Percentiles rank a stretch among this genome's conserved stretches.
These are phyloP conservation scores for Centruroides vittatus DNA, from an alignment of 1,140 invertebrate genomes.

Conservation along the genomic window DNA sequence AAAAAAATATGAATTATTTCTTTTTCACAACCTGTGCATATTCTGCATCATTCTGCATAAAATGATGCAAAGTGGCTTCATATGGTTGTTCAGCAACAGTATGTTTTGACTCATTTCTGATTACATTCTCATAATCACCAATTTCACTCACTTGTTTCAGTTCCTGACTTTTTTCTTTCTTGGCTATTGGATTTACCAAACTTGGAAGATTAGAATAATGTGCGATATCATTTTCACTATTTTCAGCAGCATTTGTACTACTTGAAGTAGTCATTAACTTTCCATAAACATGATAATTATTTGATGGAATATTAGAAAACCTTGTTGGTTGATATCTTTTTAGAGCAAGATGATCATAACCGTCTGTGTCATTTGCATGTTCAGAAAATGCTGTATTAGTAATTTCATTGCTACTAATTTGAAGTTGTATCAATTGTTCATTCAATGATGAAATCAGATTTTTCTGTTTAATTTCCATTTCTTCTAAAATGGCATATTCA, in stretches of 20 bases:
- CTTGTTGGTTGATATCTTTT: neutral
- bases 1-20: neutral
- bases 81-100: neutral
- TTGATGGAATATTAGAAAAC: neutral
- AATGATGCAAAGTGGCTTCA: neutral
- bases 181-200: too few species aligned
- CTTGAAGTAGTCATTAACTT: constrained; percentile 1
- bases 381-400: too few species aligned
- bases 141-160: too few species aligned
- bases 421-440: too few species aligned
- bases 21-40: constrained; percentile 14
- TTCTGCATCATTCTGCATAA: constrained; percentile 13
- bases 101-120: too few species aligned
- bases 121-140: too few species aligned
- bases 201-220: too few species aligned
- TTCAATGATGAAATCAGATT: neutral
- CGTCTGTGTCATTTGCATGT: neutral
- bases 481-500: neutral
- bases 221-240: neutral
- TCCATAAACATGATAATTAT: constrained; percentile 9
- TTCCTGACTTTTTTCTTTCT: too few species aligned
- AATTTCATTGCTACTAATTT: too few species aligned
- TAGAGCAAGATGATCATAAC: neutral
- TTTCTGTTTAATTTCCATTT: neutral
- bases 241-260: neutral